phyloP scores from a whole-genome alignment of 1,140 invertebrate genomes.

The Leguminivora glycinivorella region DNA sequence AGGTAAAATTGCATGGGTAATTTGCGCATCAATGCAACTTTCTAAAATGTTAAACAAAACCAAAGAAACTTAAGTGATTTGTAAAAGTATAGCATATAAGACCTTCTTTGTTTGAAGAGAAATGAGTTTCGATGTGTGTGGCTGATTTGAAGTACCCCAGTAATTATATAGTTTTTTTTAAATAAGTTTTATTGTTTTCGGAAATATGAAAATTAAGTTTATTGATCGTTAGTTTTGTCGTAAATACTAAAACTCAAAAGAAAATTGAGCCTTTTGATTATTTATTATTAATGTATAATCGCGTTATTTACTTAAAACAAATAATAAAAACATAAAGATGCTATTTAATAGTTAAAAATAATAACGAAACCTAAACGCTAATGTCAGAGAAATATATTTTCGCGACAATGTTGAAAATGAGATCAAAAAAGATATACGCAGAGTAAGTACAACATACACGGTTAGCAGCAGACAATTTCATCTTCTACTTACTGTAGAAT shows the following conservation, averaged over 20 bases:
- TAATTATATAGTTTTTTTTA: not conserved
- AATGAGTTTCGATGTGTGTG: not conserved
- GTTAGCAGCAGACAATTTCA: no score
- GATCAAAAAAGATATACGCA: no score
- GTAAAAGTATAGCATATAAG: not conserved
- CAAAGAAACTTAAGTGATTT: not conserved
- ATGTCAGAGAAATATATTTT: no score
- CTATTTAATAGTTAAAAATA: no score
- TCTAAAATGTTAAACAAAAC: not conserved
- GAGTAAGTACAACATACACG: no score
- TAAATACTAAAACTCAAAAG: not conserved
- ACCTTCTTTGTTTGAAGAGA: not conserved
- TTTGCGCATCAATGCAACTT: slow-evolving; percentile 12
- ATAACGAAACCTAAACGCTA: no score
- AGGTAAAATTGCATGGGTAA: slow-evolving; percentile 9
- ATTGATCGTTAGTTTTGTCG: not conserved
- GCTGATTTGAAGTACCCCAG: not conserved
- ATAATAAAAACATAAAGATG: no score
- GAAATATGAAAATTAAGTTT: not conserved
- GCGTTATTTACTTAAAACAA: no score
- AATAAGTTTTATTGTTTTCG: not conserved
- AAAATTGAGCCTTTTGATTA: not conserved
- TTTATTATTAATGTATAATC: not conserved
- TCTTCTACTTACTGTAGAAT: no score
- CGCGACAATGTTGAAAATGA: no score